Evolutionary conservation across 2,888 invertebrate species (phyloP).

Genomic region (Plagodis dolabraria): DNA sequence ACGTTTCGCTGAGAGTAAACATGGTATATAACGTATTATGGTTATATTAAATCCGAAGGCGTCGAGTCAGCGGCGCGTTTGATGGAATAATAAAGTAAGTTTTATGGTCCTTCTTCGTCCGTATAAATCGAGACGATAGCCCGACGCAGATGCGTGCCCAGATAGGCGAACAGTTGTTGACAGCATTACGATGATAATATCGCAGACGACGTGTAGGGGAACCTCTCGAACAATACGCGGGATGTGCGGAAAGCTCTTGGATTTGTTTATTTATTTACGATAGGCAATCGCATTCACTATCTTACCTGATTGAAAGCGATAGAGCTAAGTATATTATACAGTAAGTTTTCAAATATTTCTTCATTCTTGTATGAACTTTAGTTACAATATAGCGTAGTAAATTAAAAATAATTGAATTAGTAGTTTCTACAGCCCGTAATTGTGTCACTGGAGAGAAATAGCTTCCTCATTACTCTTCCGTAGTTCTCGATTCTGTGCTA

Average conservation of each 20-base stretch:
- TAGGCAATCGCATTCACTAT: constrained; percentile 2
- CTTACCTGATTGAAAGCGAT: neutral
- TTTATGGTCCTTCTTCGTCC: constrained; percentile 64
- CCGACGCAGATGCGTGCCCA: constrained; percentile 56
- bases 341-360: too few species aligned
- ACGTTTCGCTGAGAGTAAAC: constrained; percentile 33
- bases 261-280: constrained; percentile 15
- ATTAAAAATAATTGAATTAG: too few species aligned
- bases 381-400: too few species aligned
- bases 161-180: constrained; percentile 54
- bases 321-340: too few species aligned
- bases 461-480: too few species aligned
- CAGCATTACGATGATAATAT: constrained; percentile 49
- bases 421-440: too few species aligned
- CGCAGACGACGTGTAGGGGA: constrained; percentile 22
- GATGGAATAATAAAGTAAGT: constrained; percentile 73
- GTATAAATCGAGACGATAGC: constrained; percentile 62
- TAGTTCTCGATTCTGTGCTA: too few species aligned
- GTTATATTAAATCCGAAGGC: constrained; percentile 50
- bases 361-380: too few species aligned
- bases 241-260: constrained; percentile 8
- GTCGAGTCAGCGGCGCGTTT: constrained; percentile 57
- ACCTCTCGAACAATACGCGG: neutral
- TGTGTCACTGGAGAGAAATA: too few species aligned
- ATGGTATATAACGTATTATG: constrained; percentile 41